Evolutionary conservation across 2,888 invertebrate genomes (phyloP).

Genomic region (Julus scanicus): DNA sequence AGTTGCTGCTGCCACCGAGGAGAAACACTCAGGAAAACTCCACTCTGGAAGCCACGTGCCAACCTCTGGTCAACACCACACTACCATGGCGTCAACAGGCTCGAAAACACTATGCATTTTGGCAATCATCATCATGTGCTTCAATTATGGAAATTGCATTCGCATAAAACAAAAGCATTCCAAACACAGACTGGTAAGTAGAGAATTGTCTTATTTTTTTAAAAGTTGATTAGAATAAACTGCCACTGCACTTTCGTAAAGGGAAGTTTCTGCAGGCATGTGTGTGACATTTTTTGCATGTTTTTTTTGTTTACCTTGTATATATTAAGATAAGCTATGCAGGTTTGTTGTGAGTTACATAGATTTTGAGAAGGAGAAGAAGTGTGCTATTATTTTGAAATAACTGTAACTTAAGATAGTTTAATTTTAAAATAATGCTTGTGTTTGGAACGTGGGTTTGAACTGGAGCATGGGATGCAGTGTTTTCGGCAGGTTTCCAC

Average conservation of each 20-base stretch:
- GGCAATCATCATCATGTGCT: background rate
- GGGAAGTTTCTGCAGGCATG: no score
- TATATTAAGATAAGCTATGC: no score
- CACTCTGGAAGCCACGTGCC: background rate
- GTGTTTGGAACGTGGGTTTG: background rate
- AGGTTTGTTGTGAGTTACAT: no score
- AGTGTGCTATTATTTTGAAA: background rate
- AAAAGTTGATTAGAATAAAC: background rate
- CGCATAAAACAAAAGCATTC: conserved; percentile 8
- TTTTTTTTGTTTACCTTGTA: no score
- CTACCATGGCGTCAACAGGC: background rate
- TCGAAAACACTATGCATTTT: background rate
- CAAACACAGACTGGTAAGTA: background rate
- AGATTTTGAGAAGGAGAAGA: no score
- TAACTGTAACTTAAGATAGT: background rate
- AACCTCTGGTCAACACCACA: background rate
- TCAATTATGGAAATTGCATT: background rate
- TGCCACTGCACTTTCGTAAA: background rate
- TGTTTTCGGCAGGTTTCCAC: background rate
- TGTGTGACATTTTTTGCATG: no score
- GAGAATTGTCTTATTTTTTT: background rate
- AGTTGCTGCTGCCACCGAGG: conserved; percentile 4
- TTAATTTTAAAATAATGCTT: background rate
- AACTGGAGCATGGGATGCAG: background rate
- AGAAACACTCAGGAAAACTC: background rate